Evolutionary conservation across 1,140 invertebrate species (phyloP).

Genomic region (Monochamus saltuarius): DNA sequence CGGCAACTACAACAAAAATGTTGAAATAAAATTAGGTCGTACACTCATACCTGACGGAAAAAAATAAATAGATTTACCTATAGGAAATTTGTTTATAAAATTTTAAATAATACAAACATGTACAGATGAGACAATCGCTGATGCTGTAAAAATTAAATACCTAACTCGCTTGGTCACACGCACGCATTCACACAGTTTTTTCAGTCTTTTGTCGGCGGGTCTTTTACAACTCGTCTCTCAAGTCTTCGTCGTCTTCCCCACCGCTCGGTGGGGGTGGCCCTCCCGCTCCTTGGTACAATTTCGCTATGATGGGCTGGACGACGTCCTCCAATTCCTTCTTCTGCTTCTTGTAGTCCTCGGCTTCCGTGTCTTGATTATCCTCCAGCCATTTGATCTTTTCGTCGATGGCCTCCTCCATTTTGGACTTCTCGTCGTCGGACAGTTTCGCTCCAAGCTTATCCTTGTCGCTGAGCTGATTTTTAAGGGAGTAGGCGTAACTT

Average conservation of each 20-base stretch:
- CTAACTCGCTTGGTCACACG: conserved; percentile 13
- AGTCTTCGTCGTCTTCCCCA: conserved; percentile 69
- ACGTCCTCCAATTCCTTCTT: conserved; percentile 97
- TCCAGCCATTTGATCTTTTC: conserved; percentile 99
- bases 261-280: conserved; percentile 72
- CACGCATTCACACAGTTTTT: conserved; percentile 28
- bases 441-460: conserved; percentile 96
- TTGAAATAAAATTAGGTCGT: background rate
- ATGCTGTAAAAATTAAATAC: conserved; percentile 19
- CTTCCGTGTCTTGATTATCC: conserved; percentile 90
- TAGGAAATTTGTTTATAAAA: conserved; percentile 14
- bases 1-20: conserved; percentile 9
- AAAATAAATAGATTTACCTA: conserved; percentile 30
- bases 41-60: conserved; percentile 20
- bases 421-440: conserved; percentile 88
- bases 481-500: conserved; percentile 96
- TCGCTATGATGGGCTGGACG: conserved; percentile 96
- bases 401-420: conserved; percentile 94
- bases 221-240: conserved; percentile 84
- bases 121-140: conserved; percentile 14
- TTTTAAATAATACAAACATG: conserved; percentile 24
- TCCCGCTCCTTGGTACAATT: conserved; percentile 88
- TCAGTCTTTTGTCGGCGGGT: conserved; percentile 10
- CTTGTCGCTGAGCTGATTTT: conserved; percentile 97
- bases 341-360: conserved; percentile 92